Base-by-base conservation (phyloP, 2,888 invertebrate genomes). In the Metopia argyrocephala region DNA sequence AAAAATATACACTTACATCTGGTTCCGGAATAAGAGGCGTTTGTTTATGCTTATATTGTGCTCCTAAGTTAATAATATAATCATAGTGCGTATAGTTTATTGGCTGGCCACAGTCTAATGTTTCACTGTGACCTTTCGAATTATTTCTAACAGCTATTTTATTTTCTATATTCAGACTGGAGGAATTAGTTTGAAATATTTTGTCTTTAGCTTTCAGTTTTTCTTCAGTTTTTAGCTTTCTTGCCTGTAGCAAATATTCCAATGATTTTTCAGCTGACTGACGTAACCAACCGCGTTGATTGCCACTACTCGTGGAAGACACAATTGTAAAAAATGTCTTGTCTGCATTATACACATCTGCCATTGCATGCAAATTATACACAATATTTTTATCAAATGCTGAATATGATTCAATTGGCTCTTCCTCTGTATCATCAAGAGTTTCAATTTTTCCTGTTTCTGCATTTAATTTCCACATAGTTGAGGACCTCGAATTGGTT, bases 61-160 rank as follows among this genome's bases (percentile, higher is more conserved):
- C 94, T n/a, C 95, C 94, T 45, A 97, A 94, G 20, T 97, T 97
- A 66, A 95, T 94, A 79, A 97, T 91, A 89, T 96, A 96, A 90
- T 97, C 97, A 90, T 96, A 97, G 89, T 95, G 95, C 4, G 97
- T 97, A 88, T 94, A 95, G 91, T 97, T 96, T 1, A 95, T 96
- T 70, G 95, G 94, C 91, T 95, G 95, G 3, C 96, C 96, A 90
- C 96, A 96, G 87, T 96, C 95, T 85, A 96, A 91, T 83, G 93
- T 92, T 86, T 95, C 94, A 38, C 12, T 38, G 38, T 38, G 38
- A 38, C 38, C 15, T 1, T 38, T 38, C 15, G 38, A 12, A 46
- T 20, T 61, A 62, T 69, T 79, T 69, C n/a, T 69, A 15, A 75
- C 3, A 12, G 20, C 18, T 12, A 45, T 54, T 23, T 61, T 71